phyloP scores from a whole-genome alignment of 2,888 invertebrate genomes.

The Orthonychiurus folsomi region DNA sequence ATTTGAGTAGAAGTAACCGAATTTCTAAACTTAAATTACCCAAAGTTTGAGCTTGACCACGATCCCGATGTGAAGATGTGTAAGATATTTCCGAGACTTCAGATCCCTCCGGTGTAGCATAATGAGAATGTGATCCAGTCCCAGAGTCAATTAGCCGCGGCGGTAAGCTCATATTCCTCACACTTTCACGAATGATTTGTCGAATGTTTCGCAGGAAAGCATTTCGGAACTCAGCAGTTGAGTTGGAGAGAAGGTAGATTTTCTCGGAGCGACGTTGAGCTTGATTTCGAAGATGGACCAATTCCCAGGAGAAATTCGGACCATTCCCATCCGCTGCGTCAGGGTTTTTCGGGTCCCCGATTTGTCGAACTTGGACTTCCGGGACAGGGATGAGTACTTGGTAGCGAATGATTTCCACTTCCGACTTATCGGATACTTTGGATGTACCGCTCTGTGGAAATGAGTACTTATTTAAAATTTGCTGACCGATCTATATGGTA shows the following conservation, averaged over 20 bases:
- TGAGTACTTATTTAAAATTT: constrained; percentile 2
- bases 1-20: too few species aligned
- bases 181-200: constrained; percentile 93
- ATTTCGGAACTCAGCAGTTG: constrained; percentile 86
- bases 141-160: constrained; percentile 17
- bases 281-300: constrained; percentile 88
- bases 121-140: constrained; percentile 31
- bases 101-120: constrained; percentile 36
- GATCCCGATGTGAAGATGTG: constrained; percentile 39
- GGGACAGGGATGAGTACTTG: constrained; percentile 94
- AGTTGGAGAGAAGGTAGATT: constrained; percentile 91
- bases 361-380: constrained; percentile 91
- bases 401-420: constrained; percentile 91
- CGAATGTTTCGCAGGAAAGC: constrained; percentile 94
- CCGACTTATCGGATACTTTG: constrained; percentile 62
- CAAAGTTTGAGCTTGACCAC: constrained; percentile 45
- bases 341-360: constrained; percentile 79
- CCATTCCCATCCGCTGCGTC: constrained; percentile 52
- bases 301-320: constrained; percentile 87
- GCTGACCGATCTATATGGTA: constrained; percentile 3
- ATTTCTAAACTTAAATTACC: too few species aligned
- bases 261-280: constrained; percentile 89
- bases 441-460: constrained; percentile 71
- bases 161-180: constrained; percentile 68
- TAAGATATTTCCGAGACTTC: constrained; percentile 27